phyloP scores from a whole-genome alignment of 2,797 vertebrate genomes.

The Chelmon rostratus region DNA sequence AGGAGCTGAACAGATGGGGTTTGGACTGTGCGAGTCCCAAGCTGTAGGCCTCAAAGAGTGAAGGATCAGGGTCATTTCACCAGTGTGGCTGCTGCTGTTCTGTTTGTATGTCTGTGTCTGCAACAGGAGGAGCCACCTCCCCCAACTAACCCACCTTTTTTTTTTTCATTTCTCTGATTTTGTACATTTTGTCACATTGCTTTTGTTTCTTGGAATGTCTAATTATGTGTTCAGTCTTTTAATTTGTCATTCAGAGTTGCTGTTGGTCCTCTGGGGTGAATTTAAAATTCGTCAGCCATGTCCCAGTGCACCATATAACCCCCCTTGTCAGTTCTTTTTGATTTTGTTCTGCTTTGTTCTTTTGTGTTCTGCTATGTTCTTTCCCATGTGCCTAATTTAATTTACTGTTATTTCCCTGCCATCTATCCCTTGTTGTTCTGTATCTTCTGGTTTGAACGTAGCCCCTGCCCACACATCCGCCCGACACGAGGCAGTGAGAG shows the following conservation, averaged over 20 bases:
- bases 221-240: conserved; percentile 71
- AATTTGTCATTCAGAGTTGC: conserved; percentile 59
- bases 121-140: conserved; percentile 44
- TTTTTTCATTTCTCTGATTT: conserved; percentile 61
- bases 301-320: conserved; percentile 66
- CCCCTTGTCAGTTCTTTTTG: conserved; percentile 63
- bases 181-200: conserved; percentile 53
- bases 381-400: conserved; percentile 80
- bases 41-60: conserved; percentile 23
- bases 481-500: conserved; percentile 95
- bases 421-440: conserved; percentile 71
- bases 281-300: conserved; percentile 39
- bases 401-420: conserved; percentile 76
- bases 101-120: conserved; percentile 54
- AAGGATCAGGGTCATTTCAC: conserved; percentile 29
- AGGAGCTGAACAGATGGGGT: conserved; percentile 52
- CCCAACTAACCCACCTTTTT: conserved; percentile 69
- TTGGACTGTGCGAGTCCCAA: not conserved
- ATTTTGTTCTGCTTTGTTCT: conserved; percentile 74
- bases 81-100: conserved; percentile 62
- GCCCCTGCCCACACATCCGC: conserved; percentile 92
- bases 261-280: conserved; percentile 60
- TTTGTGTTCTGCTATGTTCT: conserved; percentile 71
- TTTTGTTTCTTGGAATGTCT: conserved; percentile 68
- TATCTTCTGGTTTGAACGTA: conserved; percentile 86